These are phyloP conservation scores for Rhincodon typus DNA, from an alignment of 2,797 vertebrate species.

Conservation along the genomic window DNA sequence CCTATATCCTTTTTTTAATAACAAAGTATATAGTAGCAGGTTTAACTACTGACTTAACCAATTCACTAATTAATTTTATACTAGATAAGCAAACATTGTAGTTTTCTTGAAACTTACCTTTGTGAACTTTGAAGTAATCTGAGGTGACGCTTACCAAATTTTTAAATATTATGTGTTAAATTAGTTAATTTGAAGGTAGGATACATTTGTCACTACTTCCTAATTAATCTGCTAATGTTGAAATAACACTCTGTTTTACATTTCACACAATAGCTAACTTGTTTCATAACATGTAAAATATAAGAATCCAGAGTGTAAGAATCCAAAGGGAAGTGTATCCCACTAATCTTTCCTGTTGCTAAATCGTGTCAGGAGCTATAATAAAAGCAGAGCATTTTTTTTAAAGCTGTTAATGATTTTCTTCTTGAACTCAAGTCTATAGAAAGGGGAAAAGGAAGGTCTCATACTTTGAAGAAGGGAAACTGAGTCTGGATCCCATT, in stretches of 20 bases:
- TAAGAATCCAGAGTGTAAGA: slow-evolving; percentile 45
- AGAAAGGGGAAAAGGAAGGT: slow-evolving; percentile 43
- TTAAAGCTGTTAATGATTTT: slow-evolving; percentile 47
- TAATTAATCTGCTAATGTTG: neutral
- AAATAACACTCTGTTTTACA: neutral
- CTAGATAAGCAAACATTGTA: neutral
- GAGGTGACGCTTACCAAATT: neutral
- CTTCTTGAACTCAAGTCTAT: slow-evolving; percentile 6
- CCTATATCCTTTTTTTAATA: neutral
- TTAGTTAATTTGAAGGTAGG: neutral
- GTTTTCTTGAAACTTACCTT: neutral
- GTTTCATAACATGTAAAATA: slow-evolving; percentile 46
- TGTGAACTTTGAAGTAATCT: neutral
- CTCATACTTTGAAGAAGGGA: slow-evolving; percentile 65
- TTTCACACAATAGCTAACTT: neutral
- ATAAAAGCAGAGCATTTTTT: slow-evolving; percentile 45
- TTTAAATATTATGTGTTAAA: neutral
- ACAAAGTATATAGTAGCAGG: neutral
- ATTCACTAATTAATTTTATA: neutral
- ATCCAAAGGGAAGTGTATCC: slow-evolving; percentile 51
- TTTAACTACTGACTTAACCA: neutral
- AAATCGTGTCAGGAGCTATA: slow-evolving; percentile 53
- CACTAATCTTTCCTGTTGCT: slow-evolving; percentile 56
- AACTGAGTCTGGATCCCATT: slow-evolving; percentile 77
- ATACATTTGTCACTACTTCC: neutral